These are phyloP conservation scores for Sinocyclocheilus anophthalmus DNA, from an alignment of 2,113 vertebrate genomes.

Conservation along the genomic window DNA sequence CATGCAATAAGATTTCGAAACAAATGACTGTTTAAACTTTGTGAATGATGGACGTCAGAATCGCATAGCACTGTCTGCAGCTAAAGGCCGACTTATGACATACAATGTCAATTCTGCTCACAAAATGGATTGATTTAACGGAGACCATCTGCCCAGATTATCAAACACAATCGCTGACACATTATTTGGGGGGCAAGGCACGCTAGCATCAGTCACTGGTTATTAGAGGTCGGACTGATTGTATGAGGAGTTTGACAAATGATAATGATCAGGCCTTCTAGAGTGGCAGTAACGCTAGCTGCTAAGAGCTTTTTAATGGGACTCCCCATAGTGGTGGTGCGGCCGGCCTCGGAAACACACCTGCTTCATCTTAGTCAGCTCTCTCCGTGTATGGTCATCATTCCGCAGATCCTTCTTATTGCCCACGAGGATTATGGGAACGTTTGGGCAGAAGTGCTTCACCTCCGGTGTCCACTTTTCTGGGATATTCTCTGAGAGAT, in stretches of 20 bases:
- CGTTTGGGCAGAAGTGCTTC: slow-evolving; percentile 85
- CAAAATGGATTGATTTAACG: neutral
- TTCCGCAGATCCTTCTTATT: slow-evolving; percentile 98
- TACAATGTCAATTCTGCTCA: neutral
- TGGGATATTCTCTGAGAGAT: slow-evolving; percentile 89
- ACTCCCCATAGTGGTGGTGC: slow-evolving; percentile 14
- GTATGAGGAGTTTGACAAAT: slow-evolving; percentile 19
- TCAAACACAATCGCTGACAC: neutral
- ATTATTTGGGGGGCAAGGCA: neutral
- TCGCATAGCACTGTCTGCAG: neutral
- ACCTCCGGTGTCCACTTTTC: slow-evolving; percentile 88
- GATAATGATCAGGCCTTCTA: slow-evolving; percentile 38
- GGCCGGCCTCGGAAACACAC: slow-evolving; percentile 64
- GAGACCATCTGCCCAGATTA: slow-evolving; percentile 5
- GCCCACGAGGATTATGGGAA: slow-evolving; percentile 96
- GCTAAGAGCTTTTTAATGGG: slow-evolving; percentile 44
- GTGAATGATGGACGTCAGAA: neutral
- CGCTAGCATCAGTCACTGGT: too few relatives aligned
- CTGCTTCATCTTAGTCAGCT: slow-evolving; percentile 98
- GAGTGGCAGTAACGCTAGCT: slow-evolving; percentile 29
- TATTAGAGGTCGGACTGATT: slow-evolving; percentile 7
- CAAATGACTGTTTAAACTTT: neutral
- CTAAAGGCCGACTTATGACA: neutral
- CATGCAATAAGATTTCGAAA: neutral
- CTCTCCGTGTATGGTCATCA: slow-evolving; percentile 89